A percentile compares a stretch with the other conserved stretches of the same genome.
Conservation (phyloP, 37 sponge, comb jelly and placozoan species). For the Crambe crambe region DNA sequence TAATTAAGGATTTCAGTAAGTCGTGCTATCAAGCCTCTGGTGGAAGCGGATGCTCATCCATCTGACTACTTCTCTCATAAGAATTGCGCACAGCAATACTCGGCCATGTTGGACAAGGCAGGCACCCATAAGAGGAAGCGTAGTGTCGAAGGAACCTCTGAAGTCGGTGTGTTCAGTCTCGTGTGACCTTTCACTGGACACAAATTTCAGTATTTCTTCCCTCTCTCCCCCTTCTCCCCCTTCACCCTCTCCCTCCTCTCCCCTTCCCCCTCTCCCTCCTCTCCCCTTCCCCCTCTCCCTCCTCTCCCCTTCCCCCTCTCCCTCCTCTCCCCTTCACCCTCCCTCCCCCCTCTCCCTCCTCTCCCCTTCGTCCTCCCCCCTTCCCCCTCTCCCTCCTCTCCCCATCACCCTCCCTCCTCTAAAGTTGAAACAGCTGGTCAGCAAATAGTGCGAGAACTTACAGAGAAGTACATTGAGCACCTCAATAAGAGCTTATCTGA, state of each 20-base stretch:
- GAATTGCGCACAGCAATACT: conserved; percentile 90
- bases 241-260: no score
- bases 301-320: no score
- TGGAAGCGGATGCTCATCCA: conserved; percentile 48
- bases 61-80: conserved; percentile 81
- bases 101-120: conserved; percentile 85
- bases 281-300: no score
- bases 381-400: no score
- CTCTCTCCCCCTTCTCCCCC: no score
- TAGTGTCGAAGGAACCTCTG: conserved; percentile 28
- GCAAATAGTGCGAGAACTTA: conserved; percentile 82
- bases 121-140: conserved; percentile 62
- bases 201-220: no score
- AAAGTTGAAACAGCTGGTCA: conserved; percentile 80
- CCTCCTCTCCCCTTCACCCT: no score
- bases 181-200: no score
- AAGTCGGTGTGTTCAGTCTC: conserved; percentile 14
- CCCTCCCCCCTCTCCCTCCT: no score
- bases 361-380: no score
- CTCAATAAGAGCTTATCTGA: conserved; percentile 38
- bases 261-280: no score
- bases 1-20: conserved; percentile 85
- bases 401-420: no score
- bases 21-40: conserved; percentile 71
- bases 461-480: conserved; percentile 79